Percentiles rank a stretch among this genome's conserved stretches.
Evolutionary conservation across 2,888 invertebrate species (phyloP).

Genomic region (Congeria kusceri): DNA sequence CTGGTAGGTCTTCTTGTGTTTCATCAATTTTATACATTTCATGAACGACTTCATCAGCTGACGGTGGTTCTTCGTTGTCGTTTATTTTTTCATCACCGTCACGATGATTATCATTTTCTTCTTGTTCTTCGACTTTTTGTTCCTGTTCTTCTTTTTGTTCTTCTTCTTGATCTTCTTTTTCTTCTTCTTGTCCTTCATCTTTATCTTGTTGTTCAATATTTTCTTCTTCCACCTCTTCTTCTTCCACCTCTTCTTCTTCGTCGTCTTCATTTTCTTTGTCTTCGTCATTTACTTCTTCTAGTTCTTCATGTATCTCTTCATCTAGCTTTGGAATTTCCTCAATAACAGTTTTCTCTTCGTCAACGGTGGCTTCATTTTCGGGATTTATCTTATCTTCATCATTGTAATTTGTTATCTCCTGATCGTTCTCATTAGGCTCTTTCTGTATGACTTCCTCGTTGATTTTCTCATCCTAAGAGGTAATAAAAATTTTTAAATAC

Average conservation of each 20-base stretch:
- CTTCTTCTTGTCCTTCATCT: constrained; percentile 3
- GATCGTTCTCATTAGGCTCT: neutral
- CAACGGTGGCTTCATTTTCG: neutral
- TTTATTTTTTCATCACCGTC: neutral
- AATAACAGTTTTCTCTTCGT: constrained; percentile 2
- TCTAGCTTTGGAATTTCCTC: neutral
- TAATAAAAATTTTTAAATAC: too few species aligned
- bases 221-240: neutral
- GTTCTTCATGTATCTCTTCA: constrained; percentile 9
- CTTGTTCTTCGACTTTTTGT: constrained; percentile 15
- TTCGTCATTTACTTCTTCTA: constrained; percentile 15
- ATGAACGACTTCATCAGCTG: too few species aligned
- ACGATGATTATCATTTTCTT: constrained; percentile 6
- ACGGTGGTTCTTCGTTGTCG: neutral
- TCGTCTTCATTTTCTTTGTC: neutral
- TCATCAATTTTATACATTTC: neutral
- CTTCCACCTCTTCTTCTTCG: constrained; percentile 4
- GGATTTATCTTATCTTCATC: neutral
- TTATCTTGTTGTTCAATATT: constrained; percentile 10
- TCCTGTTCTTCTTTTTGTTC: constrained; percentile 2
- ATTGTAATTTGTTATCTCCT: neutral
- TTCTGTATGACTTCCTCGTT: constrained; percentile 1
- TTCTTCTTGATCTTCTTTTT: neutral
- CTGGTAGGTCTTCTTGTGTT: neutral
- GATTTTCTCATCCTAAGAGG: neutral